Base-by-base conservation (phyloP, 2,888 invertebrate genomes). In the Scaptomyza flava region DNA sequence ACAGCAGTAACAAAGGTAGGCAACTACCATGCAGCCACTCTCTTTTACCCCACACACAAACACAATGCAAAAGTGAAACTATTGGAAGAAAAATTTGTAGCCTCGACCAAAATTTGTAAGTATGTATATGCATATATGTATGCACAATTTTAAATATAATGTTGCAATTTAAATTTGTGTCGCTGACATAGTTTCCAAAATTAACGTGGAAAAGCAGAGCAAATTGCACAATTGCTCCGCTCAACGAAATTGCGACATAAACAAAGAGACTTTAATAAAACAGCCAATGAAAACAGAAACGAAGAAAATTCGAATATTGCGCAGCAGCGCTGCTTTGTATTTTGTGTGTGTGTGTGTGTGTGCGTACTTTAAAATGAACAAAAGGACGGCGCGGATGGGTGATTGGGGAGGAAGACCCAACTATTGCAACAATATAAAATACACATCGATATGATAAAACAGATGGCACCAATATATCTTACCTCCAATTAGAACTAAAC, bases 251-350 rank as follows among this genome's bases (percentile, higher is more conserved):
- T 47, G 63, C 52, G 64, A 87, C 72, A 79, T 79, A 81, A 89
- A 89, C 87, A 89, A 71, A 71, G 72, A 71, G 47, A 31, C 64
- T 62, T 64, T 65, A 79, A 72, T 87, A 79, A 89, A 89, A 62
- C 63, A 77, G 62, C 69, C 59, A 72, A 74, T 71, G 72, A 89
- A 87, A 84, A 84, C 89, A 89, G 79, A 83, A 81, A 66, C 52
- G 62, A 62, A 48, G 52, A 79, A 68, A 66, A 57, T 60, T 68
- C 45, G 47, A 54, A 56, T 73, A 87, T 81, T 84, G 81, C 84
- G 85, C 81, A 88, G 87, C 77, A 72, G 63, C 54, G 57, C 61
- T 58, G 61, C 65, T 58, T 34, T 53, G 54, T 46, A 23, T 68
- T 36, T 4, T n/a, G 34, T 36, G 14, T 56, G 12, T 53, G 30